These are phyloP conservation scores for Furcifer pardalis DNA, from an alignment of 2,797 vertebrate species.

Conservation along the genomic window DNA sequence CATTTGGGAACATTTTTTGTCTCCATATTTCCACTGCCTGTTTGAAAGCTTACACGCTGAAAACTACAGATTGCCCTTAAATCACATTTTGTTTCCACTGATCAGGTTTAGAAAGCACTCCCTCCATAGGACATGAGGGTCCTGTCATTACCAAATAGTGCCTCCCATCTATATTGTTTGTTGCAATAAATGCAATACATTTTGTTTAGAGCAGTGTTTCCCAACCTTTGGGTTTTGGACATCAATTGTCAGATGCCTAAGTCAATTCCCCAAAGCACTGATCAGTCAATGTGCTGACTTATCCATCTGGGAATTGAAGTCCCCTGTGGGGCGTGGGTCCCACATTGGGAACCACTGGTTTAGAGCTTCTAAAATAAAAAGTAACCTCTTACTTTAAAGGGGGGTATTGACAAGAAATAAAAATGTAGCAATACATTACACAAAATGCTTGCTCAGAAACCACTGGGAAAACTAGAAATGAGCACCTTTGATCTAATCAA, in stretches of 20 bases:
- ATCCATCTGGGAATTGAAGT: no score
- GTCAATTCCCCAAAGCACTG: no score
- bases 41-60: background rate
- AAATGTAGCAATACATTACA: constrained; percentile 36
- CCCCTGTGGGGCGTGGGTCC: no score
- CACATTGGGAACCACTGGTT: no score
- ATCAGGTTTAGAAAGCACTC: background rate
- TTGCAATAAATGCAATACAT: constrained; percentile 8
- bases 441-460: constrained; percentile 56
- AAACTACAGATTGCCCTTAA: background rate
- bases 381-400: constrained; percentile 3
- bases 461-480: constrained; percentile 52
- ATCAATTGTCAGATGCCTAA: no score
- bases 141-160: background rate
- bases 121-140: background rate
- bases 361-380: background rate
- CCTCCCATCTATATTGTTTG: background rate
- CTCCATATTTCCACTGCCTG: background rate
- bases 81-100: background rate
- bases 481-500: constrained; percentile 72
- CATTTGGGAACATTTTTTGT: background rate
- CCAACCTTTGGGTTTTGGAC: no score
- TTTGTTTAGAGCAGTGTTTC: background rate
- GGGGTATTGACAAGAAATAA: constrained; percentile 8
- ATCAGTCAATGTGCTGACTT: no score